These are phyloP conservation scores for Ophioninae sp. DNA, from an alignment of 2,888 invertebrate genomes.

Conservation along the genomic window DNA sequence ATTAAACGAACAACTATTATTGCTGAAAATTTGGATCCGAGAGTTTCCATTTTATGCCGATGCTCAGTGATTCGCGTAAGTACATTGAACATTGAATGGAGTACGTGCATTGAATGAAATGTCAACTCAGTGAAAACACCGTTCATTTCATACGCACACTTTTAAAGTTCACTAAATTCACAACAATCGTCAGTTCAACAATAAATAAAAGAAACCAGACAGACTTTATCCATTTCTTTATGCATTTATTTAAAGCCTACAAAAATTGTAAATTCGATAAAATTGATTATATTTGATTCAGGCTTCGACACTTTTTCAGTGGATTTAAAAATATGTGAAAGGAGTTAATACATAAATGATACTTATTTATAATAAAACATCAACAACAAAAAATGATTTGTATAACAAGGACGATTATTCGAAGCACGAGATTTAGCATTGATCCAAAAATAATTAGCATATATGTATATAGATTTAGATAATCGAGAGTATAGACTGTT, in stretches of 20 bases:
- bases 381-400: not conserved
- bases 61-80: not conserved
- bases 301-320: not conserved
- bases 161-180: not conserved
- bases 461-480: not conserved
- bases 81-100: not conserved
- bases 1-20: not conserved
- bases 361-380: not conserved
- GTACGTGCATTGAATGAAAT: not conserved
- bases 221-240: not conserved
- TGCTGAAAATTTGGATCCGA: slow-evolving; percentile 7
- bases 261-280: not conserved
- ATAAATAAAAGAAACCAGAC: not conserved
- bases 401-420: not conserved
- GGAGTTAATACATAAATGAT: not conserved
- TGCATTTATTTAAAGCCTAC: not conserved
- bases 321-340: not conserved
- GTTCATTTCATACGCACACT: not conserved
- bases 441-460: slow-evolving; percentile 2
- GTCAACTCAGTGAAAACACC: not conserved
- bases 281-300: not conserved
- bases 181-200: not conserved
- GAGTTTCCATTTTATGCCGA: not conserved
- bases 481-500: not conserved
- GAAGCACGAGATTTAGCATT: not conserved